Conservation (phyloP, 1,140 invertebrate species). For the Drosophila athabasca region DNA sequence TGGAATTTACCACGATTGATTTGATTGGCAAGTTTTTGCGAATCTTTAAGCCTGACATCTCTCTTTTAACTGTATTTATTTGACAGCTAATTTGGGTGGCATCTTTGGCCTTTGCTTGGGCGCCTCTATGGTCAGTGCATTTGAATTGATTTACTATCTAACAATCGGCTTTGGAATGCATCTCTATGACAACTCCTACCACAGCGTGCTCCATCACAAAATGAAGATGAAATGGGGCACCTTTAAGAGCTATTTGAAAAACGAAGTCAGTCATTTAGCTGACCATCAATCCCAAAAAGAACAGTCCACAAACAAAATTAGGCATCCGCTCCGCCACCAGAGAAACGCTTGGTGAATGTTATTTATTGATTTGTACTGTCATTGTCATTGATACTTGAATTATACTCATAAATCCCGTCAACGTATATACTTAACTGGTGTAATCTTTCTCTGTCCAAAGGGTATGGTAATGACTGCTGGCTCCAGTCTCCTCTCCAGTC, state of each 20-base stretch:
- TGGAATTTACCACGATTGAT: conserved; percentile 71
- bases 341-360: conserved; percentile 53
- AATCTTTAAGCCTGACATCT: too few species aligned
- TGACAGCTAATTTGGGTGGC: conserved; percentile 76
- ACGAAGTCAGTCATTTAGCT: conserved; percentile 41
- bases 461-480: conserved; percentile 28
- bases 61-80: background rate
- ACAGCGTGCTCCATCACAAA: conserved; percentile 26
- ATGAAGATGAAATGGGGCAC: conserved; percentile 31
- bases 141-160: conserved; percentile 83
- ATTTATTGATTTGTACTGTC: background rate
- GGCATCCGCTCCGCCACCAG: conserved; percentile 52
- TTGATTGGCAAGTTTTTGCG: conserved; percentile 51
- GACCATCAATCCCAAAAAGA: conserved; percentile 13
- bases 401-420: conserved; percentile 17
- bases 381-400: background rate
- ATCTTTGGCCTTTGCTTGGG: conserved; percentile 83
- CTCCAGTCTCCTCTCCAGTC: conserved; percentile 1
- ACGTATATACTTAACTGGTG: conserved; percentile 47
- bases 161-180: conserved; percentile 71
- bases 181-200: conserved; percentile 70
- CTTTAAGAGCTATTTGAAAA: conserved; percentile 44
- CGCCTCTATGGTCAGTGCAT: conserved; percentile 81
- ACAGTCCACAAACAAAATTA: conserved; percentile 7
- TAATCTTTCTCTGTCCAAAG: conserved; percentile 51